Conservation (phyloP, 2,888 invertebrate genomes). For the Cataglyphis albicans region DNA sequence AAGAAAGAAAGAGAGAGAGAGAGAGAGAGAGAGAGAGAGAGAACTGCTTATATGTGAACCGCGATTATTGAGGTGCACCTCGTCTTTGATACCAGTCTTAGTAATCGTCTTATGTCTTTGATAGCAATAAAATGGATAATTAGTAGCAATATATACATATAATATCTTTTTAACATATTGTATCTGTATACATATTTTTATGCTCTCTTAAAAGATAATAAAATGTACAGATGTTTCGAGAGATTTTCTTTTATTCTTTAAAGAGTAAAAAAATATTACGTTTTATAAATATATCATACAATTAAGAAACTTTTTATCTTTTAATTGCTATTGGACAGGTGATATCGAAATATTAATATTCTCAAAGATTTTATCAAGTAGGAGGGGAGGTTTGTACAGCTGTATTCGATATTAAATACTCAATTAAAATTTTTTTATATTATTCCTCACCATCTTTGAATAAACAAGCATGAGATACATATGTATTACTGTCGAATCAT, state of each 20-base stretch:
- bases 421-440: conserved; percentile 27
- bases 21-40: background rate
- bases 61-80: conserved; percentile 23
- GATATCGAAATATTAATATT: background rate
- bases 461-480: background rate
- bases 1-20: background rate
- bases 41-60: background rate
- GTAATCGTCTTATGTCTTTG: conserved; percentile 19
- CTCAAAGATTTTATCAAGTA: background rate
- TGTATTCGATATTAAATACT: background rate
- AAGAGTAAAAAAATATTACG: background rate
- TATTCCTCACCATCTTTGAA: background rate
- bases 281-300: background rate
- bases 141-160: background rate
- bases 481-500: background rate
- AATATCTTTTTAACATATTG: background rate
- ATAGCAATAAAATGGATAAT: conserved; percentile 5
- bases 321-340: background rate
- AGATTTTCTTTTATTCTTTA: background rate
- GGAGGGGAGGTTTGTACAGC: background rate
- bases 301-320: background rate
- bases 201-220: background rate
- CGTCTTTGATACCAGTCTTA: conserved; percentile 35
- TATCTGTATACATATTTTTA: background rate
- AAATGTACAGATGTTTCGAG: background rate